Percentiles rank a stretch among this genome's conserved stretches.
phyloP scores from a whole-genome alignment of 1,140 invertebrate species.

The Copidosoma floridanum region DNA sequence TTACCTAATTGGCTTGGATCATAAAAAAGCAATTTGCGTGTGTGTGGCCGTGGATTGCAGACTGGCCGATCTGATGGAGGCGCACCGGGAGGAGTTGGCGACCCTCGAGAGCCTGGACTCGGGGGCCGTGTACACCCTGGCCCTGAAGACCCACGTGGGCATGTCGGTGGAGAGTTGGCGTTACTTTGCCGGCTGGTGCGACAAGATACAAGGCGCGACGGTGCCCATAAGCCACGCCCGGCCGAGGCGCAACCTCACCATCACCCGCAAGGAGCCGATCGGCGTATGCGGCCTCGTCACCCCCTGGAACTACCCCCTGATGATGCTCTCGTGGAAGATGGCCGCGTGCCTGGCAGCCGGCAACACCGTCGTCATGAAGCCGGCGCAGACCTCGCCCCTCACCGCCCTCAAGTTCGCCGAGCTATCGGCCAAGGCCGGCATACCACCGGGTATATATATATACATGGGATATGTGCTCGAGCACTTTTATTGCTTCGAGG shows the following conservation, averaged over 20 bases:
- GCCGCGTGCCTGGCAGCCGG: constrained; percentile 93
- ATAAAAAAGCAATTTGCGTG: no score
- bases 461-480: no score
- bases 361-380: constrained; percentile 92
- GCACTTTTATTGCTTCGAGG: no score
- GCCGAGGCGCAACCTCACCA: constrained; percentile 85
- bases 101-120: constrained; percentile 91
- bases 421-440: constrained; percentile 79
- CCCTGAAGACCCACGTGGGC: constrained; percentile 89
- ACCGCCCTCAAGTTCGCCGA: constrained; percentile 94
- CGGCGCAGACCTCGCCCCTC: constrained; percentile 87
- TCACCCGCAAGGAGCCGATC: constrained; percentile 87
- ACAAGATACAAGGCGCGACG: constrained; percentile 90
- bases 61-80: constrained; percentile 90
- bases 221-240: constrained; percentile 86
- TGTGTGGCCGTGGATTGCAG: constrained; percentile 55
- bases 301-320: constrained; percentile 96
- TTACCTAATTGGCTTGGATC: neutral
- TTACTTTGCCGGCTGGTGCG: constrained; percentile 92
- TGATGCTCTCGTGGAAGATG: constrained; percentile 99
- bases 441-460: constrained; percentile 80
- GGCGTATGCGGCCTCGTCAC: constrained; percentile 92
- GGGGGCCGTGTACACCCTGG: constrained; percentile 92
- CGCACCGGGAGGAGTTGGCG: constrained; percentile 90
- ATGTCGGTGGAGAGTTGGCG: constrained; percentile 93